A percentile compares a stretch with the other conserved stretches of the same genome.
These are phyloP conservation scores for Lepidurus apus DNA, from an alignment of 1,140 invertebrate genomes.

Conservation along the genomic window DNA sequence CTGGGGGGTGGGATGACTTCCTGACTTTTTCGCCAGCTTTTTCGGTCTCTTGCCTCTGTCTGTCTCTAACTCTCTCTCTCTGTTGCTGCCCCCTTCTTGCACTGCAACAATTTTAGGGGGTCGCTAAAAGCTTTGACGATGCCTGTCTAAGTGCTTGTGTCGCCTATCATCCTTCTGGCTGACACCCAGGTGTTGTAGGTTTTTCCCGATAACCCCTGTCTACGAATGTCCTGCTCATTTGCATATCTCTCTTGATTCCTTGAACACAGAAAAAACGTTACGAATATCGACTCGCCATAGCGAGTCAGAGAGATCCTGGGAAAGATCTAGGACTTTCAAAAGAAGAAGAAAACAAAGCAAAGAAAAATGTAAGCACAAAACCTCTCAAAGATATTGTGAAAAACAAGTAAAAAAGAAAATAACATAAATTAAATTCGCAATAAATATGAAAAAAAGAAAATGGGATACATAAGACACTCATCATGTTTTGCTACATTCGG, in stretches of 20 bases:
- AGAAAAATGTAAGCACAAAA: neutral
- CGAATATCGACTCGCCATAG: neutral
- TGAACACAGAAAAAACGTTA: slow-evolving; percentile 6
- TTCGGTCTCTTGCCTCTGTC: neutral
- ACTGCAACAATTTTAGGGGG: neutral
- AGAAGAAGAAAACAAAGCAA: slow-evolving; percentile 9
- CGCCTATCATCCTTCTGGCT: slow-evolving; percentile 8
- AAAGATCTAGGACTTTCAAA: neutral
- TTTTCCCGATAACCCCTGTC: slow-evolving; percentile 1
- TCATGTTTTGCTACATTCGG: too few species aligned
- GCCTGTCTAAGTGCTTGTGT: neutral
- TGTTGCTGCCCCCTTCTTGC: too few species aligned
- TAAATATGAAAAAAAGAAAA: neutral
- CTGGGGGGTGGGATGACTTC: neutral
- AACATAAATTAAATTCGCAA: neutral
- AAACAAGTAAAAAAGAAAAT: neutral
- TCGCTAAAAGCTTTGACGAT: slow-evolving; percentile 5
- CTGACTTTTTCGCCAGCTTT: neutral
- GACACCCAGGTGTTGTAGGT: slow-evolving; percentile 13
- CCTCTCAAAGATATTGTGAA: neutral
- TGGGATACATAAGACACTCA: neutral
- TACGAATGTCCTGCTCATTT: neutral
- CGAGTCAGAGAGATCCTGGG: neutral
- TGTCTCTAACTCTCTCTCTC: too few species aligned
- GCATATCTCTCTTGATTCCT: neutral